Conservation (phyloP, 92 coral and sea anemone species). For the Heteractis magnifica region DNA sequence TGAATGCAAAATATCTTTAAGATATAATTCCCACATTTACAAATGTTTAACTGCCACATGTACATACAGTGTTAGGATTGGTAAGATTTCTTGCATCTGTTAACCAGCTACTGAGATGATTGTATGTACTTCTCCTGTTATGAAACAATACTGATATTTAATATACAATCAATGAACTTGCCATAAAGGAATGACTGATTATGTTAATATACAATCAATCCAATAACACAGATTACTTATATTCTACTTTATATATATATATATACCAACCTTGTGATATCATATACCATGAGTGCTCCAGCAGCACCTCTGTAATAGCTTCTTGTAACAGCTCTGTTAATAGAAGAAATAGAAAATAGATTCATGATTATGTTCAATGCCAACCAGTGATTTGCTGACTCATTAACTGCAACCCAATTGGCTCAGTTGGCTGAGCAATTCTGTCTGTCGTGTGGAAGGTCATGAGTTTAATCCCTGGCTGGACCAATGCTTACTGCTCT, state of each 20-base stretch:
- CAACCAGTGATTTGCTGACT: no score
- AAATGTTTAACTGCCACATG: not conserved
- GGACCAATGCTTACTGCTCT: no score
- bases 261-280: slow-evolving; percentile 82
- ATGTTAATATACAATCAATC: not conserved
- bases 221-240: not conserved
- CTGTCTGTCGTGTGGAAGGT: no score
- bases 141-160: not conserved
- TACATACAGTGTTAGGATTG: slow-evolving; percentile 92
- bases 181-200: no score
- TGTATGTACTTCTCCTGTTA: slow-evolving; percentile 96
- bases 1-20: not conserved
- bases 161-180: no score
- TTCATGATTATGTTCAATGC: no score
- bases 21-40: not conserved
- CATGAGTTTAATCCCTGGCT: no score
- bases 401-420: no score
- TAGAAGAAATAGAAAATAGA: not conserved
- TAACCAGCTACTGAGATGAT: slow-evolving; percentile 98
- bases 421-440: no score
- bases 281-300: slow-evolving; percentile 98
- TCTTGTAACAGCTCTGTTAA: slow-evolving; percentile 91
- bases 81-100: slow-evolving; percentile 99
- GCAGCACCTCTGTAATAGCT: slow-evolving; percentile 99
- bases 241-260: not conserved